Conservation (phyloP, 2,797 vertebrate species). For the Neoniphon sammara region DNA sequence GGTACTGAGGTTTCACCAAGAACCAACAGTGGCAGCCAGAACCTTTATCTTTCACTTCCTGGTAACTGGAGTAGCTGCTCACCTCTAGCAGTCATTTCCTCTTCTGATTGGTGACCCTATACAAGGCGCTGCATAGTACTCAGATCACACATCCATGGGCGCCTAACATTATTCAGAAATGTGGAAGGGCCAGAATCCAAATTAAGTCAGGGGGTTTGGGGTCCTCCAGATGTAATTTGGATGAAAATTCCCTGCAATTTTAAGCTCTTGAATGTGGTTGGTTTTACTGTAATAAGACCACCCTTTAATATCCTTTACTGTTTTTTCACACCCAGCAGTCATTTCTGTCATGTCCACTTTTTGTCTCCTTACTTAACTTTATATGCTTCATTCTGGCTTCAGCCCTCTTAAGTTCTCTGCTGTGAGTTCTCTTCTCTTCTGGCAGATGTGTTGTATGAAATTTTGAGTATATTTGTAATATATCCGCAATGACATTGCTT, state of each 20-base stretch:
- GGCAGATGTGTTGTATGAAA: no score
- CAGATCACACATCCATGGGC: conserved; percentile 7
- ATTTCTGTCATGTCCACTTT: not conserved
- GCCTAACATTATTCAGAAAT: conserved; percentile 10
- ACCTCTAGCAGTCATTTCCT: conserved; percentile 15
- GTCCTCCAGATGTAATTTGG: conserved; percentile 6
- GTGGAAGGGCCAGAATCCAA: not conserved
- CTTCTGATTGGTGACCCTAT: conserved; percentile 14
- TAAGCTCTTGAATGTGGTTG: conserved; percentile 4
- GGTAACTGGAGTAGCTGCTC: conserved; percentile 15
- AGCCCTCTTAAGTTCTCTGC: no score
- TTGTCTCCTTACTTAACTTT: not conserved
- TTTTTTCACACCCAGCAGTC: not conserved
- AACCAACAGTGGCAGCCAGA: conserved; percentile 33
- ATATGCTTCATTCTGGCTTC: not conserved
- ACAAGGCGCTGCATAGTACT: conserved; percentile 8
- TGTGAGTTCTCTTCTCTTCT: no score
- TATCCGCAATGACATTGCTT: no score
- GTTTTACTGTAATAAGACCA: conserved; percentile 4
- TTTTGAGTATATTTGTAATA: no score
- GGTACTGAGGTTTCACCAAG: conserved; percentile 12
- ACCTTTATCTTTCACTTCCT: conserved; percentile 37
- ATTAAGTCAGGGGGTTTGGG: conserved; percentile 18
- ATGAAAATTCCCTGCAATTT: conserved; percentile 9
- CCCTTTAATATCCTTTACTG: not conserved